Evolutionary conservation across 2,888 invertebrate species (phyloP).

Genomic region (Drosophila meridionalis): DNA sequence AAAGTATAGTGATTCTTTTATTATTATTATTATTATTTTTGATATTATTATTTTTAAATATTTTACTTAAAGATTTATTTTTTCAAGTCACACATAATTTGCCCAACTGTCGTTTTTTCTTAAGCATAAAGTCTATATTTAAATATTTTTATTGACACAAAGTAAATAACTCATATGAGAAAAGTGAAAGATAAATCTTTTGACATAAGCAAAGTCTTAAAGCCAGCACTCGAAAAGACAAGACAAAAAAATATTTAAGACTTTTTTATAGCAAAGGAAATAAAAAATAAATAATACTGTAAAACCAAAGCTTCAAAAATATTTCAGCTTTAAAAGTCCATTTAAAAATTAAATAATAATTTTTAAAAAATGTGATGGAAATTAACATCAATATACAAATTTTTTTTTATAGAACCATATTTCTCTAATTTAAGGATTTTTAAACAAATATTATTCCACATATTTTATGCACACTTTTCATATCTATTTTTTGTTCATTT

Average conservation of each 20-base stretch:
- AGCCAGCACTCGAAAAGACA: neutral
- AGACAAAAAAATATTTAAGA: too few species aligned
- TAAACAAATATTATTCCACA: neutral
- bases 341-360: too few species aligned
- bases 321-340: too few species aligned
- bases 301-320: too few species aligned
- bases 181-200: neutral
- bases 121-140: neutral
- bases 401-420: neutral
- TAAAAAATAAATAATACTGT: too few species aligned
- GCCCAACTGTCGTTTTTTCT: neutral
- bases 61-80: neutral
- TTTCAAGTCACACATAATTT: neutral
- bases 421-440: neutral
- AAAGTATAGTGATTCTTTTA: too few species aligned
- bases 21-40: too few species aligned
- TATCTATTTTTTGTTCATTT: constrained; percentile 12
- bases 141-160: constrained; percentile 4
- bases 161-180: neutral
- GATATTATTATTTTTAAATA: too few species aligned
- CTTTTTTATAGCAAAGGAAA: too few species aligned
- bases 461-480: neutral
- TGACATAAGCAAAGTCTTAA: neutral
- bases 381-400: neutral
- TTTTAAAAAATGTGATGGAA: too few species aligned